Evolutionary conservation across 2,797 vertebrate species (phyloP).

Genomic region (Echiichthys vipera): DNA sequence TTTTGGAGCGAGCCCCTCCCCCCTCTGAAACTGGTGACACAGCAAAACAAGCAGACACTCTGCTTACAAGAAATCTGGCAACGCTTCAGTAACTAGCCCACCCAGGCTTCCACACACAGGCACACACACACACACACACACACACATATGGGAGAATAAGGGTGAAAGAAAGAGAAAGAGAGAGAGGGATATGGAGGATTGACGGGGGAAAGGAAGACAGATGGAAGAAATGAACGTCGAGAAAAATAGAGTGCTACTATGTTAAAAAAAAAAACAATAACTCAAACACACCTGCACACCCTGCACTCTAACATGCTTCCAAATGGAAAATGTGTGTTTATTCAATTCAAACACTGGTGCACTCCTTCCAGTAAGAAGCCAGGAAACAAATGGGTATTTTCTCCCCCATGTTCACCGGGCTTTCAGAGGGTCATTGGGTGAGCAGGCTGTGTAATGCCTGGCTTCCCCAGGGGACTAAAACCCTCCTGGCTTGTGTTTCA

Average conservation of each 20-base stretch:
- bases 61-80: constrained; percentile 79
- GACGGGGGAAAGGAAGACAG: constrained; percentile 26
- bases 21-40: constrained; percentile 72
- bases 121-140: too few relatives aligned
- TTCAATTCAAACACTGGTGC: not conserved
- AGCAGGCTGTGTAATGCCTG: constrained; percentile 49
- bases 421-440: constrained; percentile 50
- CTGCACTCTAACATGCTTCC: constrained; percentile 1
- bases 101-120: constrained; percentile 75
- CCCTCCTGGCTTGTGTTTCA: constrained; percentile 68
- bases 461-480: constrained; percentile 67
- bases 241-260: constrained; percentile 1
- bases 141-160: constrained; percentile 37
- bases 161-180: constrained; percentile 12
- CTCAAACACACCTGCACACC: constrained; percentile 26
- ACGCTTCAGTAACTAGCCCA: constrained; percentile 75
- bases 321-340: constrained; percentile 29
- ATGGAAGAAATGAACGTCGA: constrained; percentile 38
- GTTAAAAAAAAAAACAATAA: constrained; percentile 26
- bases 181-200: constrained; percentile 14
- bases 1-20: constrained; percentile 19
- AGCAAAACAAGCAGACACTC: constrained; percentile 79
- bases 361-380: not conserved
- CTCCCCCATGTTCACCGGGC: constrained; percentile 12
- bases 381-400: constrained; percentile 27